Percentiles rank a stretch among this genome's conserved stretches.
phyloP scores from a whole-genome alignment of 2,113 vertebrate species.

The Neopipo cinnamomea region DNA sequence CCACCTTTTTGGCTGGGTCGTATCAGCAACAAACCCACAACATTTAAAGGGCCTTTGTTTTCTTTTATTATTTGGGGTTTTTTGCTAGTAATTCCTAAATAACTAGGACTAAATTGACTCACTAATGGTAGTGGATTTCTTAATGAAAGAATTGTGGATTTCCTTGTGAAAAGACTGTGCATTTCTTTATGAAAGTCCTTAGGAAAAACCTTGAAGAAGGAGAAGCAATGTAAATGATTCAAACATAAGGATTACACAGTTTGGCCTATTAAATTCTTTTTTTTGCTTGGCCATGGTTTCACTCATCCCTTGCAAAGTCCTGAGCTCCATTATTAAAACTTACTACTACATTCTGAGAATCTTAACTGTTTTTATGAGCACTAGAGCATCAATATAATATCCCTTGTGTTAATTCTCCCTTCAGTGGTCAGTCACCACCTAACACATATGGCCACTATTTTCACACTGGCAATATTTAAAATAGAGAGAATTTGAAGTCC shows the following conservation, averaged over 20 bases:
- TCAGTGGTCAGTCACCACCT: not conserved
- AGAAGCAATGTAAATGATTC: not conserved
- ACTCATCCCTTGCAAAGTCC: not conserved
- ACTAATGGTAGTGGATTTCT: not conserved
- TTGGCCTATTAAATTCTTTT: not conserved
- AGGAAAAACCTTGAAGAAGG: not conserved
- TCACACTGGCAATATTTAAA: not conserved
- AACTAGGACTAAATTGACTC: not conserved
- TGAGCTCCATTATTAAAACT: not conserved
- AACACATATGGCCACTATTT: not conserved
- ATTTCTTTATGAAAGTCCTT: not conserved
- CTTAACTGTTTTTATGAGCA: not conserved
- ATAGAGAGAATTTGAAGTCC: not conserved
- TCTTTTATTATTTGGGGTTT: not conserved
- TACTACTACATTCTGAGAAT: not conserved
- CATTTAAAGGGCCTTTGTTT: not conserved
- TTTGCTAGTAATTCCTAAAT: not conserved
- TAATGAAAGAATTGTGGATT: not conserved
- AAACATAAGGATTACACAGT: not conserved
- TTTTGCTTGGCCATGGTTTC: not conserved
- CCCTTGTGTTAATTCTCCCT: not conserved
- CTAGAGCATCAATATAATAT: not conserved
- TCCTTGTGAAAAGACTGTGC: not conserved
- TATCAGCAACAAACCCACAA: not conserved
- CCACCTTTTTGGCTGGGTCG: not conserved